Evolutionary conservation across 2,113 vertebrate genomes (phyloP).

Genomic region (Nannospalax galili): DNA sequence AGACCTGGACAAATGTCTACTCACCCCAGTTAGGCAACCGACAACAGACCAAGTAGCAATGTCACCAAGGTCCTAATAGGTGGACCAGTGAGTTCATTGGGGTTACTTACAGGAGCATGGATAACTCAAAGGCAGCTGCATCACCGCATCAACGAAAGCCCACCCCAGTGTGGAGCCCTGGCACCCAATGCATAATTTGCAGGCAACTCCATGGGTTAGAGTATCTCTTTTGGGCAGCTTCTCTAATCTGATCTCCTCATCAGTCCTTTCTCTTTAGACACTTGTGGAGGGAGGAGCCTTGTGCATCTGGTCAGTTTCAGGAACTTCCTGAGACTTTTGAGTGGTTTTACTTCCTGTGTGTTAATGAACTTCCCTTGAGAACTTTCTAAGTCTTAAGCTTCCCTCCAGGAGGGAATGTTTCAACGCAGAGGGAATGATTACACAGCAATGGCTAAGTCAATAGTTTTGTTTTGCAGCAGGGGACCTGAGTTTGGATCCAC

Average conservation of each 20-base stretch:
- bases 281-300: background rate
- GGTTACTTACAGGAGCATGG: background rate
- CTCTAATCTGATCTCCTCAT: background rate
- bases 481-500: background rate
- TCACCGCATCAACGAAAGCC: background rate
- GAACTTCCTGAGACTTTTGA: background rate
- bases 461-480: background rate
- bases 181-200: background rate
- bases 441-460: background rate
- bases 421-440: background rate
- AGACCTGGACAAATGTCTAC: background rate
- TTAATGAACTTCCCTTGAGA: background rate
- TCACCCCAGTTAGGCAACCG: background rate
- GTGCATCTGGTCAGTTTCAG: background rate
- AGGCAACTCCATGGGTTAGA: background rate
- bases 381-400: background rate
- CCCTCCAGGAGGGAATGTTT: background rate
- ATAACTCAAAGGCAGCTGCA: background rate
- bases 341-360: background rate
- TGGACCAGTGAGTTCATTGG: background rate
- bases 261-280: background rate
- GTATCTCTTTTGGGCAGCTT: background rate
- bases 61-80: background rate
- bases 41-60: too few relatives aligned
- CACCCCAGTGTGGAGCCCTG: background rate